Conservation (phyloP, 2,797 vertebrate genomes). For the Gymnodraco acuticeps region DNA sequence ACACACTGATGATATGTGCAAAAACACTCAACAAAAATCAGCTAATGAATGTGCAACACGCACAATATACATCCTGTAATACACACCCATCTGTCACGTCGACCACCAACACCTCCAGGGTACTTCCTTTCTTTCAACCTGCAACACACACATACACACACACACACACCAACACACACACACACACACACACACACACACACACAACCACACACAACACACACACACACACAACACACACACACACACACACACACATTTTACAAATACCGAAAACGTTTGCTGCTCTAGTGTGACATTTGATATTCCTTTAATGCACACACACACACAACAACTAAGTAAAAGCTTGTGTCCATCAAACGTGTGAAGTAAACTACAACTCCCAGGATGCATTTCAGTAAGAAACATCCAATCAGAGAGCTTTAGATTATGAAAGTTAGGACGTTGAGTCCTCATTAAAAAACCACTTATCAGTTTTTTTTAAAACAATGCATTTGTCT, state of each 20-base stretch:
- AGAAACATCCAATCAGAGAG: no score
- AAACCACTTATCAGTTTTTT: no score
- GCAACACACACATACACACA: constrained; percentile 16
- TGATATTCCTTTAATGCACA: no score
- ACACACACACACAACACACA: not conserved
- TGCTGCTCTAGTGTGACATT: not conserved
- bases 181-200: constrained; percentile 4
- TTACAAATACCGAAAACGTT: constrained; percentile 14
- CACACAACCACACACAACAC: constrained; percentile 4
- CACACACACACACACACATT: constrained; percentile 20
- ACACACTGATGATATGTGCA: constrained; percentile 8
- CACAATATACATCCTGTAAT: constrained; percentile 9
- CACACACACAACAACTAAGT: not conserved
- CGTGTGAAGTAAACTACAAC: not conserved
- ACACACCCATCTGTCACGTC: not conserved
- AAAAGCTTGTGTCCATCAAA: not conserved
- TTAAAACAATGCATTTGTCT: not conserved
- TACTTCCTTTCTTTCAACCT: constrained; percentile 50
- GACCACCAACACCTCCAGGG: constrained; percentile 27
- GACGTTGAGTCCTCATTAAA: no score
- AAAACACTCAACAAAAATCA: constrained; percentile 35
- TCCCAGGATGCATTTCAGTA: not conserved
- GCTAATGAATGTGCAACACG: constrained; percentile 20
- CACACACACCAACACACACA: constrained; percentile 17
- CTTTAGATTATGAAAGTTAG: no score